Evolutionary conservation across 2,797 vertebrate species (phyloP).

Genomic region (Parauchenoglanis ngamensis): DNA sequence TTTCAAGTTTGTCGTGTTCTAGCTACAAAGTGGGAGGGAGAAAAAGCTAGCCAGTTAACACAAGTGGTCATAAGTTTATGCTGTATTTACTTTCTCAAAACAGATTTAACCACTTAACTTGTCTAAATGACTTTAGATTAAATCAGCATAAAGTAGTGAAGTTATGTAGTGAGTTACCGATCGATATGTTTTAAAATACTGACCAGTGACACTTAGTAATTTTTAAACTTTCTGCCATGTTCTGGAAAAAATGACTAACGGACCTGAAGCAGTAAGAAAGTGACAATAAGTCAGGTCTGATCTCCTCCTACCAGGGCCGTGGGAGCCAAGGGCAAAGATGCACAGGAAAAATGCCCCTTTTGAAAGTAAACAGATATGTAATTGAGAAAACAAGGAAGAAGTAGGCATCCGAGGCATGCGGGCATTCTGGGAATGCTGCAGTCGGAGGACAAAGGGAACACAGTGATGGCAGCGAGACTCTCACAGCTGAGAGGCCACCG

Average conservation of each 20-base stretch:
- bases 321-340: conserved; percentile 75
- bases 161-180: background rate
- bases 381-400: conserved; percentile 99
- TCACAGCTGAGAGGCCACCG: conserved; percentile 69
- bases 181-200: no score
- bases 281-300: conserved; percentile 58
- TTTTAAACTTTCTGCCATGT: no score
- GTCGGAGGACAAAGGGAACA: conserved; percentile 81
- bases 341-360: conserved; percentile 82
- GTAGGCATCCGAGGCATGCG: conserved; percentile 90
- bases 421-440: conserved; percentile 91
- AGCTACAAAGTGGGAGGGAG: background rate
- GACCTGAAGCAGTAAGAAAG: conserved; percentile 18
- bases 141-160: background rate
- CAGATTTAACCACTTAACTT: background rate
- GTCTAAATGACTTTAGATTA: background rate
- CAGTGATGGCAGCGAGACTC: conserved; percentile 77
- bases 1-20: background rate
- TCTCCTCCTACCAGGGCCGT: conserved; percentile 77
- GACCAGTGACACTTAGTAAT: background rate
- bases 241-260: no score
- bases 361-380: conserved; percentile 93
- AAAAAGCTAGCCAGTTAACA: background rate
- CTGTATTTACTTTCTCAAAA: background rate
- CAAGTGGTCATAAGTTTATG: background rate